Conservation (phyloP, 2,113 vertebrate species). For the Chloropsis cyanopogon region DNA sequence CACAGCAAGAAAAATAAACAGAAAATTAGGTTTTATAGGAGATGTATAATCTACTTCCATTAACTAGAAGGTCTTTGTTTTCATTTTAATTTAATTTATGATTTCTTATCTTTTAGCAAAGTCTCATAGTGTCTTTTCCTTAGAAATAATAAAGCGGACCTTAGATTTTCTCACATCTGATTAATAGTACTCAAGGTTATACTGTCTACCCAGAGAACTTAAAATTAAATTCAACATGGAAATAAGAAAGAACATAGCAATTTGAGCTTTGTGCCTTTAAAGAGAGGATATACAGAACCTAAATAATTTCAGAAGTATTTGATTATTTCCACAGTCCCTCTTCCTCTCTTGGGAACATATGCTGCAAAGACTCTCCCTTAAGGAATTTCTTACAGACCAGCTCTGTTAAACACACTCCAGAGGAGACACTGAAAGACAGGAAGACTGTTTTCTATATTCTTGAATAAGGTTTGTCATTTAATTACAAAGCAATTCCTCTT, state of each 20-base stretch:
- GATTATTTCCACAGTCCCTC: constrained; percentile 1
- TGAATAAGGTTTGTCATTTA: neutral
- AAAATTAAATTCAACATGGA: neutral
- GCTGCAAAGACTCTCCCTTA: neutral
- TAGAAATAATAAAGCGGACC: neutral
- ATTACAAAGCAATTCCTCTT: neutral
- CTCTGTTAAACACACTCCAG: neutral
- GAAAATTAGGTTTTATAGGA: neutral
- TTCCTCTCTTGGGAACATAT: neutral
- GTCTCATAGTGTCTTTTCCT: neutral
- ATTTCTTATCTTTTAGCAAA: neutral
- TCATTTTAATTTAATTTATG: neutral
- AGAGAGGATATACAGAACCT: neutral
- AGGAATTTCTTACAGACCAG: neutral
- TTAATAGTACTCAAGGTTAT: neutral
- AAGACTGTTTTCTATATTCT: neutral
- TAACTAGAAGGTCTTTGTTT: constrained; percentile 1
- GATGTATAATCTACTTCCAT: neutral
- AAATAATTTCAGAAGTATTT: constrained; percentile 9
- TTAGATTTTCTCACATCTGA: neutral
- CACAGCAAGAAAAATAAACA: neutral
- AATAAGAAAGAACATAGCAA: neutral
- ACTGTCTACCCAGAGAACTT: neutral
- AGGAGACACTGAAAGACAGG: neutral
- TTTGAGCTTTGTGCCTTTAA: neutral